A percentile compares a stretch with the other conserved stretches of the same genome.
These are phyloP conservation scores for Cromileptes altivelis DNA, from an alignment of 2,113 vertebrate species.

Conservation along the genomic window DNA sequence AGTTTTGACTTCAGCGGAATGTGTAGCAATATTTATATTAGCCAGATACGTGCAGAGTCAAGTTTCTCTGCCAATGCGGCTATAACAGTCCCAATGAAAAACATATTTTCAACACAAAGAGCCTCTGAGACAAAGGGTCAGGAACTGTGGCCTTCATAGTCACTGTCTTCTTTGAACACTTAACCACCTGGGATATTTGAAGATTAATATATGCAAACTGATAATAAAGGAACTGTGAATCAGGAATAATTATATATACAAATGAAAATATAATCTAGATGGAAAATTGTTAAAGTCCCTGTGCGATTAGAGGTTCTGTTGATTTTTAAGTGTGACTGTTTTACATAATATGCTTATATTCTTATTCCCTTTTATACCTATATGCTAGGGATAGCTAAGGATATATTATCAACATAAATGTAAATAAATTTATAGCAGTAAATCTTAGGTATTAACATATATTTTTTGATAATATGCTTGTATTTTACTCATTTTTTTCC, in stretches of 20 bases:
- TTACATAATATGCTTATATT: too few species aligned
- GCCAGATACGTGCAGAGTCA: constrained; percentile 36
- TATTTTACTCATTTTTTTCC: too few species aligned
- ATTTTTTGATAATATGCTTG: too few species aligned
- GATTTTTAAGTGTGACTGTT: too few species aligned
- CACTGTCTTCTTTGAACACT: constrained; percentile 13
- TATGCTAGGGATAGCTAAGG: too few species aligned
- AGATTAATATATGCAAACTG: neutral
- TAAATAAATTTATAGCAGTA: too few species aligned
- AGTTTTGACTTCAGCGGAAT: constrained; percentile 56
- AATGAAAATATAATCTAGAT: neutral
- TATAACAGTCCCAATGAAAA: constrained; percentile 39
- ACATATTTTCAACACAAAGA: constrained; percentile 52
- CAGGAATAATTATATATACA: neutral
- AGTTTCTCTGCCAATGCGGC: constrained; percentile 55
- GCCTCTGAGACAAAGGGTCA: constrained; percentile 28
- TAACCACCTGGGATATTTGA: neutral
- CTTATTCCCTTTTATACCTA: too few species aligned
- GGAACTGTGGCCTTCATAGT: neutral
- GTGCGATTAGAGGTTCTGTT: too few species aligned
- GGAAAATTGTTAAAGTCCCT: too few species aligned
- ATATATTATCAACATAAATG: too few species aligned
- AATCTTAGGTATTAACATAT: too few species aligned
- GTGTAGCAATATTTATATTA: constrained; percentile 73
- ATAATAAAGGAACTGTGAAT: neutral